Percentiles rank a stretch among this genome's conserved stretches.
These are phyloP conservation scores for Lutjanus argentimaculatus DNA, from an alignment of 2,797 vertebrate genomes.

Conservation along the genomic window DNA sequence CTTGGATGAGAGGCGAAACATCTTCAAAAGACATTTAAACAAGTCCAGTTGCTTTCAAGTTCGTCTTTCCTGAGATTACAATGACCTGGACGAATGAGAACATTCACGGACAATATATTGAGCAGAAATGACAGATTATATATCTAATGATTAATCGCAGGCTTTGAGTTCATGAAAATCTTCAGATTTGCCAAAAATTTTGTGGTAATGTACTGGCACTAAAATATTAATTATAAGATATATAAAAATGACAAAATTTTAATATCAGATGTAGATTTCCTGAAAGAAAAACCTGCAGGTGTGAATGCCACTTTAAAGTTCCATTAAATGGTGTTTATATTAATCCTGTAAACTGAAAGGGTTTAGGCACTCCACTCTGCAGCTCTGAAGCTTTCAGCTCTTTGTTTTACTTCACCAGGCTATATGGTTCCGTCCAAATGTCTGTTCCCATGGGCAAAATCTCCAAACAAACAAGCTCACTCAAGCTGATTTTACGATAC, in stretches of 20 bases:
- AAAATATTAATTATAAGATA: too few species aligned
- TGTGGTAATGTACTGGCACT: too few species aligned
- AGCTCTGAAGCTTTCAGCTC: slow-evolving; percentile 28
- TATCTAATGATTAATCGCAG: too few species aligned
- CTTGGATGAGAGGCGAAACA: too few species aligned
- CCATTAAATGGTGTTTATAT: slow-evolving; percentile 12
- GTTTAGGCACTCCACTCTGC: neutral
- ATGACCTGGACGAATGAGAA: too few species aligned
- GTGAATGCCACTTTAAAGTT: slow-evolving; percentile 4
- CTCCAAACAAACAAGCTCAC: slow-evolving; percentile 33
- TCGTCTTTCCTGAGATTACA: too few species aligned
- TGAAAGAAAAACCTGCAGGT: slow-evolving; percentile 2
- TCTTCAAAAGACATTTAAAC: too few species aligned
- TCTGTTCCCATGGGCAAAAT: slow-evolving; percentile 22
- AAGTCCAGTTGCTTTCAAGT: too few species aligned
- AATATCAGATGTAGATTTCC: neutral
- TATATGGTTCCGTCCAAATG: slow-evolving; percentile 2
- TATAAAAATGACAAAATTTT: neutral
- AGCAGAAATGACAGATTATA: too few species aligned
- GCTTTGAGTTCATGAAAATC: too few species aligned
- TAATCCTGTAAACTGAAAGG: slow-evolving; percentile 16
- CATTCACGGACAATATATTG: too few species aligned
- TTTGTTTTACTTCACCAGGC: slow-evolving; percentile 29
- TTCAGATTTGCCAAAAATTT: too few species aligned
- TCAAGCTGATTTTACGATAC: slow-evolving; percentile 13